Evolutionary conservation across 2,113 vertebrate genomes (phyloP), one percentile per base, ranked within the genome.

Genomic region (Perca schrenkii): DNA sequence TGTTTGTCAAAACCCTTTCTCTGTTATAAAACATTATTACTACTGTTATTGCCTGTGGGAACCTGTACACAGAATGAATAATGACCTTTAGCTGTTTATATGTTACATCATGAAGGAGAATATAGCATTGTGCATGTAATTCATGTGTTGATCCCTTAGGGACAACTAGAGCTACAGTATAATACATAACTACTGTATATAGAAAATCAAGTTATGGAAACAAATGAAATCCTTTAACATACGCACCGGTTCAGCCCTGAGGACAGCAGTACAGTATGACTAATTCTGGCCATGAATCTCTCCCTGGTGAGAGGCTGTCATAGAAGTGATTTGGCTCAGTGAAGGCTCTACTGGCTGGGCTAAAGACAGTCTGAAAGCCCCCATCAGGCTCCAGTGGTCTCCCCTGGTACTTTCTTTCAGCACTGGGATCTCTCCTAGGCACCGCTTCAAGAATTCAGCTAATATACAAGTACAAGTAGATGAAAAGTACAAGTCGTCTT

Each of bases 301-400:
- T 90, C 86, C 75, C 77, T 52, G 69, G 77, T 84, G 83, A 80
- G 83, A 77, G 76, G 68, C 84, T 85, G 86, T 88, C 89, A 89
- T 79, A 75, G 84, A 70, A 80, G 69, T 81, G 85, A 89, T 91
- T 88, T 91, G 86, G 84, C 74, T 53, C 62, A 31, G 22, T 68
- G 25, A 82, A 17, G 74, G 74, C 69, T 91, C 80, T 89, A 56
- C 85, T 91, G 85, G 85, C 75, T 67, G 61, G 14, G 77, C 43
- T 60, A 57, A 83, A 80, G 49, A 70, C 1, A 61, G 22, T 81
- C 79, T 86, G 34, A 86, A 84, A 88, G 50, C 63, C 77, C 65
- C 67, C 68, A 62, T 74, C 43, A 83, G 52, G 36, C 64, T 71
- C 77, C 61, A 77, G 76, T 84, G 85, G 79, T 82, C 74, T 80